Base-by-base conservation (phyloP, 2,888 invertebrate genomes). In the Phlogophora meticulosa region DNA sequence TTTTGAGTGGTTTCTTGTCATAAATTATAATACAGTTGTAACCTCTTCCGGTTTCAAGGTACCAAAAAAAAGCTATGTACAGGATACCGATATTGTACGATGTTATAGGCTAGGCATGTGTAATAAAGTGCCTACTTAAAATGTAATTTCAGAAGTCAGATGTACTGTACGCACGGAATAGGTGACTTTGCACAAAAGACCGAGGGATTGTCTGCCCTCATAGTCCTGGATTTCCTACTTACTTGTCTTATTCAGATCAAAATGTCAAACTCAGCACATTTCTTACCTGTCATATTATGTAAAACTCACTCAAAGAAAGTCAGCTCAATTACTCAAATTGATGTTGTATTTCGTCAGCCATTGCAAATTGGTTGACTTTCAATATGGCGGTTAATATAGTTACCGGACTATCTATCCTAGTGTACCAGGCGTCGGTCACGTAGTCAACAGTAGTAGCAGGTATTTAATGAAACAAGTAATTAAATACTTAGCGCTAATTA, bases 381-480 rank as follows among this genome's bases (percentile, higher is more conserved):
- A 46, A 24, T 62, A 40, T 24, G 40, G 13, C 45, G 10, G 42
- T 9, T 34, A 38, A 7, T 17, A 32, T 20, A 20, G 32, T 15
- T 7, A 22, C 24, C 22, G 20, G 28, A 15, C 43, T 20, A 15
- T 10, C 15, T 2, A 22, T 17, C 28, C 3, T 15, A 57, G 40
- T 32, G n/a, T 60, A 66, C 59, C 32, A 36, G 72, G 11, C n/a
- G 9, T 0, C 2, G 11, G 78, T 75, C 74, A 75, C 74, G 74
- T 77, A 75, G 28, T 2, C 70, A 40, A 55, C 10, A 0, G n/a
- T 49, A 43, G 10, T 17, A 17, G 5, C 46, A 36, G 32, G 11
- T 42, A 62, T 45, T 45, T 59, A 76, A 59, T 52, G 11, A 53
- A 40, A 34, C 24, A 42, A 76, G 53, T 48, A n/a, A 60, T 77